phyloP scores from a whole-genome alignment of 1,140 invertebrate species.

The Monomorium pharaonis region DNA sequence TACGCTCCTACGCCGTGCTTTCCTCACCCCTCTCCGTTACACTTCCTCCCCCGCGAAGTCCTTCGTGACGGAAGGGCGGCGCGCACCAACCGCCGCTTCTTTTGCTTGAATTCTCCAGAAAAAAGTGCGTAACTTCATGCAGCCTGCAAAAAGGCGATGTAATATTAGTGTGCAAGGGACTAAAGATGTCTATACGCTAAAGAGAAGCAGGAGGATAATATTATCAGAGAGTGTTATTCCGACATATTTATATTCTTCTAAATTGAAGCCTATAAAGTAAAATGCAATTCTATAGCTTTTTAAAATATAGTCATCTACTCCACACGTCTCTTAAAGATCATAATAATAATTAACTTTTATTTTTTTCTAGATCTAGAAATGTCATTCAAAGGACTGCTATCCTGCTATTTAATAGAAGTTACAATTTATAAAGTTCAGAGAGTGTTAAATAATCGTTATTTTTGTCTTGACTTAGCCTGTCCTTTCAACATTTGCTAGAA shows the following conservation, averaged over 20 bases:
- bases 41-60: conserved; percentile 49
- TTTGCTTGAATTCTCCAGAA: conserved; percentile 45
- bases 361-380: background rate
- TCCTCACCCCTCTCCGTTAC: conserved; percentile 20
- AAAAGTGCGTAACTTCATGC: conserved; percentile 55
- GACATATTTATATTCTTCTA: background rate
- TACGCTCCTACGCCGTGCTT: conserved; percentile 61
- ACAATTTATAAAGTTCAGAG: background rate
- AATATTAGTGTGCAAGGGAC: conserved; percentile 14
- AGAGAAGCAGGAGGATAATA: background rate
- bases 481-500: conserved; percentile 43
- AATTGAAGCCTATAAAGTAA: background rate
- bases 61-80: conserved; percentile 60
- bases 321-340: background rate
- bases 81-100: conserved; percentile 40
- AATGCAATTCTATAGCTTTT: background rate
- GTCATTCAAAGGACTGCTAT: background rate
- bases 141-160: conserved; percentile 41
- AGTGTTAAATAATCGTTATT: background rate
- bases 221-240: background rate
- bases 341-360: background rate
- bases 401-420: background rate
- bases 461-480: background rate
- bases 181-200: conserved; percentile 1
- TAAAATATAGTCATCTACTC: background rate